Evolutionary conservation across 2,113 vertebrate genomes (phyloP).

Genomic region (Irena cyanogastra): DNA sequence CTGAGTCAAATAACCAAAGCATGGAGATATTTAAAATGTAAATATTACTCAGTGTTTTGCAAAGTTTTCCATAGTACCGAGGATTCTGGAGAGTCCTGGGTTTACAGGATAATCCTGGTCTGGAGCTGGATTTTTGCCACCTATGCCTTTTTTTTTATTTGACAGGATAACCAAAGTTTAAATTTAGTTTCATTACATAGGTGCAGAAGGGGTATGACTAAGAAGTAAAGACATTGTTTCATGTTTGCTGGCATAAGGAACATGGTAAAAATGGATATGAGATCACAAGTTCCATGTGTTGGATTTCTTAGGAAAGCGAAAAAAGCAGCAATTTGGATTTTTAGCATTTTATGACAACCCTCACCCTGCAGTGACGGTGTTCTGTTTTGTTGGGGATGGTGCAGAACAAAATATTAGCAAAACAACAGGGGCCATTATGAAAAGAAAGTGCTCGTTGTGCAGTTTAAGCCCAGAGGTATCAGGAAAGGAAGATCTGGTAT

Average conservation of each 20-base stretch:
- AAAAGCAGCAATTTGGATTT: not conserved
- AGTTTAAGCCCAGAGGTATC: not conserved
- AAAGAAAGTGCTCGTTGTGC: not conserved
- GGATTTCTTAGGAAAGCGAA: not conserved
- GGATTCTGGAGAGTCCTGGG: not conserved
- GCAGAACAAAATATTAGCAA: not conserved
- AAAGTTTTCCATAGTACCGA: not conserved
- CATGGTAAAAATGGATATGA: not conserved
- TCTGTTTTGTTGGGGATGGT: not conserved
- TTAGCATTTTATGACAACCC: not conserved
- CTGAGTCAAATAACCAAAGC: not conserved
- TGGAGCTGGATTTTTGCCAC: not conserved
- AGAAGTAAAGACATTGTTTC: constrained; percentile 5
- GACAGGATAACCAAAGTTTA: not conserved
- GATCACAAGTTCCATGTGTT: not conserved
- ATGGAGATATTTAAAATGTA: not conserved
- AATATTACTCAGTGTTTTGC: not conserved
- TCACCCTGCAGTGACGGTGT: accelerated
- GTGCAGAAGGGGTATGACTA: not conserved
- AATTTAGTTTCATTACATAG: not conserved
- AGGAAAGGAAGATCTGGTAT: not conserved
- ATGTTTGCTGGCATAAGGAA: not conserved
- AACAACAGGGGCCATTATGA: not conserved
- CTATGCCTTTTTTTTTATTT: not conserved
- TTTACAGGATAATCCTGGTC: not conserved